These are phyloP conservation scores for Andrena camellia DNA, from an alignment of 2,888 invertebrate species.

Conservation along the genomic window DNA sequence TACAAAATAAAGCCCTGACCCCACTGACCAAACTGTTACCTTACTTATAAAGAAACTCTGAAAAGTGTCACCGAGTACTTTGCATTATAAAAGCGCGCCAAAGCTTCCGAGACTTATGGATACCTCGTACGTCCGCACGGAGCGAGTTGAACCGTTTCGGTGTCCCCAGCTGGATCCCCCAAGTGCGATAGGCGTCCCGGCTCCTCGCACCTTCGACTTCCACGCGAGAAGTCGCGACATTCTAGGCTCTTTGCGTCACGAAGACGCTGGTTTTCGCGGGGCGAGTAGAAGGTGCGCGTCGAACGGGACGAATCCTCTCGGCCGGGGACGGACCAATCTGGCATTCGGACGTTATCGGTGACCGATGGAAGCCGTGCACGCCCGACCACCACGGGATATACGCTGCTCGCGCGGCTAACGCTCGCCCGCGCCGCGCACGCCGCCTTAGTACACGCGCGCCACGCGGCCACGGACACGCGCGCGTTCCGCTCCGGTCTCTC, in stretches of 20 bases:
- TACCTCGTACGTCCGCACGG: too few relatives aligned
- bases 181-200: background rate
- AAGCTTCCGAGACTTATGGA: too few relatives aligned
- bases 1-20: too few relatives aligned
- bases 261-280: background rate
- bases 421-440: constrained; percentile 46
- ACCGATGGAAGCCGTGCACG: constrained; percentile 61
- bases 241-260: constrained; percentile 26
- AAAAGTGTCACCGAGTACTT: too few relatives aligned
- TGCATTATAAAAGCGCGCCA: too few relatives aligned
- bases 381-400: constrained; percentile 41
- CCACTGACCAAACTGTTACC: too few relatives aligned
- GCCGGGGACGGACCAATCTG: constrained; percentile 63
- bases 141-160: too few relatives aligned
- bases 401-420: constrained; percentile 42
- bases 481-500: constrained; percentile 27
- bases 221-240: background rate
- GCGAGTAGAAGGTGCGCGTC: constrained; percentile 13
- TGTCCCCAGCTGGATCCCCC: background rate
- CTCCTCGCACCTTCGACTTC: background rate
- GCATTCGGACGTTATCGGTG: constrained; percentile 66
- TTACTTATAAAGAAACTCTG: too few relatives aligned
- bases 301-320: constrained; percentile 48
- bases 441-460: constrained; percentile 65
- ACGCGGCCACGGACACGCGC: constrained; percentile 50